Conservation (phyloP, 1,140 invertebrate species). For the Sycobia sp. region DNA sequence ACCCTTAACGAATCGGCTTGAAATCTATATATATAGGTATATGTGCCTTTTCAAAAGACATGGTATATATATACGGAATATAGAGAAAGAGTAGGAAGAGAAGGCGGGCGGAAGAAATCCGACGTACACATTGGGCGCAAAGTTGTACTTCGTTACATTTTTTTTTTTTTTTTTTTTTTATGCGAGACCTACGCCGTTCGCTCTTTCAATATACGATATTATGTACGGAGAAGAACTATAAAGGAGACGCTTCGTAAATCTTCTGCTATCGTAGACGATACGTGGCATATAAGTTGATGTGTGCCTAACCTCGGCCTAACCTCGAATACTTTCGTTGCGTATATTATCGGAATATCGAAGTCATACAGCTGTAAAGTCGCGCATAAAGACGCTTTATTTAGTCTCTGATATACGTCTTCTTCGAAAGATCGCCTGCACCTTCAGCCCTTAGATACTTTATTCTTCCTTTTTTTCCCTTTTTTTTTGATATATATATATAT, state of each 20-base stretch:
- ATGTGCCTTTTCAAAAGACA: constrained; percentile 36
- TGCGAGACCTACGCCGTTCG: constrained; percentile 17
- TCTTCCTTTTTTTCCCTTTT: background rate
- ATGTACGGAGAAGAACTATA: constrained; percentile 37
- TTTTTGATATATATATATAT: background rate
- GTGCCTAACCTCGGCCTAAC: too few relatives aligned
- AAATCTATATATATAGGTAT: constrained; percentile 31
- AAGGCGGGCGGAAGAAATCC: constrained; percentile 41
- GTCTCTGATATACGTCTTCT: too few relatives aligned
- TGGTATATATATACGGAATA: too few relatives aligned
- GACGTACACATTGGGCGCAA: constrained; percentile 48
- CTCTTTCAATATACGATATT: constrained; percentile 25
- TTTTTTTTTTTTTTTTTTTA: constrained; percentile 58
- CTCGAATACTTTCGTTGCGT: too few relatives aligned
- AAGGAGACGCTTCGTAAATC: constrained; percentile 46
- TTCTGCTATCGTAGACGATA: too few relatives aligned
- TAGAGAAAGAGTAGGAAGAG: constrained; percentile 12
- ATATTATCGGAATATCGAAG: too few relatives aligned
- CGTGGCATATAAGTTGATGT: too few relatives aligned
- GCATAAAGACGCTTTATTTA: too few relatives aligned
- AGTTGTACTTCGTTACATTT: too few relatives aligned
- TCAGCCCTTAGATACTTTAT: too few relatives aligned
- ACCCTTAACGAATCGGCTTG: constrained; percentile 41
- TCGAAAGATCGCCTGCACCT: too few relatives aligned
- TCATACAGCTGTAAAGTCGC: too few relatives aligned